These are phyloP conservation scores for Gymnoscopelus braueri DNA, from an alignment of 2,797 vertebrate species.

Conservation along the genomic window DNA sequence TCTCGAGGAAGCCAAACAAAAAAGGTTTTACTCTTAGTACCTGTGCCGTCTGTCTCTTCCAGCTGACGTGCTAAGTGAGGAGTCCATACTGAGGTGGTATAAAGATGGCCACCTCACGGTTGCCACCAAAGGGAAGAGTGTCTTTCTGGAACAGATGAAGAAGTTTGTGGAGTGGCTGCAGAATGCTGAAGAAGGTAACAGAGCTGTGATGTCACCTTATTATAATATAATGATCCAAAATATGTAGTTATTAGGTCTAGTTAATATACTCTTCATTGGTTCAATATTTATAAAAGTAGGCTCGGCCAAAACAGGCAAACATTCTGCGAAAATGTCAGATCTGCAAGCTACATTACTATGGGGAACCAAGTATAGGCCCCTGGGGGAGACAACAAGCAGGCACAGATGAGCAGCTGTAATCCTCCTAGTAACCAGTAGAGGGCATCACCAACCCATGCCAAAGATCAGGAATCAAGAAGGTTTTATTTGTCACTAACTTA, in stretches of 20 bases:
- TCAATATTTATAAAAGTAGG: no score
- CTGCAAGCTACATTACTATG: no score
- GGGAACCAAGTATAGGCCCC: no score
- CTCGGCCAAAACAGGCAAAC: not conserved
- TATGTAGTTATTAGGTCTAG: no score
- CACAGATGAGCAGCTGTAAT: not conserved
- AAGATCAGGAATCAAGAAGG: no score
- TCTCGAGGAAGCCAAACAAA: no score
- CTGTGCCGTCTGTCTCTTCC: constrained; percentile 6
- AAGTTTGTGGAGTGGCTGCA: constrained; percentile 94
- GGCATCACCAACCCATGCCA: not conserved
- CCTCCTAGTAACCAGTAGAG: constrained; percentile 10
- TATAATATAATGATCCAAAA: no score
- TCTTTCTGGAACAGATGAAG: constrained; percentile 95
- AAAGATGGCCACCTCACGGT: constrained; percentile 84
- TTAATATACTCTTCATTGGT: no score
- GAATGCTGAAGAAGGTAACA: constrained; percentile 92
- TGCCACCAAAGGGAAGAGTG: constrained; percentile 89
- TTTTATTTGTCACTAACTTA: no score
- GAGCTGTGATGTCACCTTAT: no score
- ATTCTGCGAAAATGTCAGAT: no score
- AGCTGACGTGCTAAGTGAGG: constrained; percentile 93
- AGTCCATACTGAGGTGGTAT: constrained; percentile 92
- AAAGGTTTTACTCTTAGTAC: no score
- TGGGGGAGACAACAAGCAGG: not conserved